Evolutionary conservation across 2,797 vertebrate genomes (phyloP), one percentile per base, ranked within the genome.

Genomic region (Xenopus petersii): DNA sequence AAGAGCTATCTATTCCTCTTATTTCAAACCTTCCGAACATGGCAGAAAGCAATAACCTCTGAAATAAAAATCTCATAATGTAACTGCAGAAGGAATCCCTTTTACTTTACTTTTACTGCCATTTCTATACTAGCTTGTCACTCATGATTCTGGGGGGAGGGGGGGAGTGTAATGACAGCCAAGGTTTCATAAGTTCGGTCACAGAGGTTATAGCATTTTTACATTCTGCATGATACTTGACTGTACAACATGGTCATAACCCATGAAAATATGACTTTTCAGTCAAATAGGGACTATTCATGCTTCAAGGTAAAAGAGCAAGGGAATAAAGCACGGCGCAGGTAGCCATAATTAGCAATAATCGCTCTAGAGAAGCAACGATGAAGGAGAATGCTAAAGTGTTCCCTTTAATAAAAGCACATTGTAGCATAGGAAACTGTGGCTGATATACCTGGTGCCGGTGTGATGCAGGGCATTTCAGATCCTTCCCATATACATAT

Each of bases 61-160:
- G 60, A 59, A 73, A 78, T 78, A 33, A 78, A 73, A 70, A 78
- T 59, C 71, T 73, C 65, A 73, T 78, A 73, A 73, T 69, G 66
- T 78, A 73, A 69, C 76, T 49, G 51, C 49, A 61, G n/a, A 59
- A 73, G 65, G 64, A 78, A 73, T 78, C 71, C 71, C 66, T 64
- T 64, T 73, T 9, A 64, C 61, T 63, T 65, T 49, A 1, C 49
- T n/a, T 58, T 16, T 77, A 77, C 69, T 73, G 36, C 71, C 66
- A 42, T 51, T 73, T 26, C 64, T 78, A 36, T 51, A 60, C 49
- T 13, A 49, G 60, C 17, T 21, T 69, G 66, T 64, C 66, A 73
- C 64, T 73, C 75, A 71, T 30, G 59, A 30, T 17, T 46, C 56
- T 64, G 55, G 47, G 36, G 75, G 42, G 46, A 42, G 71, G 36